These are phyloP conservation scores for Eurois occulta DNA, from an alignment of 2,888 invertebrate species.

Conservation along the genomic window DNA sequence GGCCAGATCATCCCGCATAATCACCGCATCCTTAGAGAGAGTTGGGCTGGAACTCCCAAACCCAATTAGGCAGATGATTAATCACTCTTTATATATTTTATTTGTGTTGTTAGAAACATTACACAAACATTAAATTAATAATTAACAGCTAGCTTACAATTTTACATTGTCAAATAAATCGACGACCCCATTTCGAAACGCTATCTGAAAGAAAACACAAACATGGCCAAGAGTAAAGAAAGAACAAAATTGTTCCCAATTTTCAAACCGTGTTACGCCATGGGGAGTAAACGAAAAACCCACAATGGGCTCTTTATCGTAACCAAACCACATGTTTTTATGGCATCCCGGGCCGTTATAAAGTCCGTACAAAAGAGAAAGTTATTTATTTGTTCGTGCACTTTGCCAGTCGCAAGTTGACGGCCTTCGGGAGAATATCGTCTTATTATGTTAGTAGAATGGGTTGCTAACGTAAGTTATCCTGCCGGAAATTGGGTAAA, in stretches of 20 bases:
- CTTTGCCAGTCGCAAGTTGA: conserved; percentile 48
- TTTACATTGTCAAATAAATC: not conserved
- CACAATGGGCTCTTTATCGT: conserved; percentile 70
- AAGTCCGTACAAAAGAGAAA: conserved; percentile 66
- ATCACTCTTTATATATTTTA: not conserved
- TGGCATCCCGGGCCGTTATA: conserved; percentile 69
- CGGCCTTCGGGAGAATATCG: conserved; percentile 35
- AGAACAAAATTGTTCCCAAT: conserved; percentile 19
- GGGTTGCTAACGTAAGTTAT: conserved; percentile 29
- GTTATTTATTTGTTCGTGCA: conserved; percentile 70
- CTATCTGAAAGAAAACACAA: not conserved
- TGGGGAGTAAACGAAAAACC: conserved; percentile 63
- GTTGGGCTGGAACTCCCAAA: not conserved
- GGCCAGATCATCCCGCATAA: not conserved
- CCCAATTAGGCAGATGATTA: not conserved
- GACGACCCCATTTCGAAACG: not conserved
- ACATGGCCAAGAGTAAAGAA: not conserved
- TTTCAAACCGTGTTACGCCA: conserved; percentile 38
- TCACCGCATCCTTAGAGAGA: not conserved
- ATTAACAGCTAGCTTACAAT: not conserved
- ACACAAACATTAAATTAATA: not conserved
- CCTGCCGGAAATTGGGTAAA: conserved; percentile 5
- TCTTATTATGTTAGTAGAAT: conserved; percentile 37
- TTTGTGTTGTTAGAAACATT: not conserved
- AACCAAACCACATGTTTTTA: conserved; percentile 72